phyloP scores from a whole-genome alignment of 2,113 vertebrate genomes.

The Thunnus maccoyii region DNA sequence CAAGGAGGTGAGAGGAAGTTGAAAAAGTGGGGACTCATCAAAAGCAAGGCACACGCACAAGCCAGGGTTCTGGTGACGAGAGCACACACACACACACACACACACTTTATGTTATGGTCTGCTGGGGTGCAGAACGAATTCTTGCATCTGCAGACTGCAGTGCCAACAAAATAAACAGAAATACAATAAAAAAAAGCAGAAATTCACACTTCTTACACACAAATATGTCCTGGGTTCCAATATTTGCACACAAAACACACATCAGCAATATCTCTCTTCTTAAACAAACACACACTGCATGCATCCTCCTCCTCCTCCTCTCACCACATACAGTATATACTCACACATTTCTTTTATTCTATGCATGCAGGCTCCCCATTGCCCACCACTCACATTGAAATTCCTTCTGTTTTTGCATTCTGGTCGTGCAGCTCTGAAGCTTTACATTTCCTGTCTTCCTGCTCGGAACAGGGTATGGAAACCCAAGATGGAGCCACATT shows the following conservation, averaged over 20 bases:
- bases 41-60: constrained; percentile 18
- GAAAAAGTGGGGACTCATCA: constrained; percentile 39
- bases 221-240: constrained; percentile 35
- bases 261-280: constrained; percentile 9
- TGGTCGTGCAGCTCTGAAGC: constrained; percentile 57
- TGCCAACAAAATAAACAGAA: constrained; percentile 9
- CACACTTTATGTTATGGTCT: constrained; percentile 1
- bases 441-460: constrained; percentile 39
- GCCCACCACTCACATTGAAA: constrained; percentile 72
- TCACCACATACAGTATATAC: constrained; percentile 10
- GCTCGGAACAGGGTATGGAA: constrained; percentile 3
- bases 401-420: constrained; percentile 74
- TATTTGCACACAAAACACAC: constrained; percentile 47
- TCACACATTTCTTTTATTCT: constrained; percentile 58
- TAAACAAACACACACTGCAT: constrained; percentile 4
- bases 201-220: not conserved
- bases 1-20: constrained; percentile 25
- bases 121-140: not conserved
- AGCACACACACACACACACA: not conserved
- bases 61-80: not conserved
- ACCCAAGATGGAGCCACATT: constrained; percentile 42
- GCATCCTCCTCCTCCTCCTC: not conserved
- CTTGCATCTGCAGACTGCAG: constrained; percentile 18
- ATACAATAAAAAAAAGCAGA: not conserved
- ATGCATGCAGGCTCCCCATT: constrained; percentile 44